phyloP scores from a whole-genome alignment of 2,113 vertebrate genomes.

The Anseranas semipalmata region DNA sequence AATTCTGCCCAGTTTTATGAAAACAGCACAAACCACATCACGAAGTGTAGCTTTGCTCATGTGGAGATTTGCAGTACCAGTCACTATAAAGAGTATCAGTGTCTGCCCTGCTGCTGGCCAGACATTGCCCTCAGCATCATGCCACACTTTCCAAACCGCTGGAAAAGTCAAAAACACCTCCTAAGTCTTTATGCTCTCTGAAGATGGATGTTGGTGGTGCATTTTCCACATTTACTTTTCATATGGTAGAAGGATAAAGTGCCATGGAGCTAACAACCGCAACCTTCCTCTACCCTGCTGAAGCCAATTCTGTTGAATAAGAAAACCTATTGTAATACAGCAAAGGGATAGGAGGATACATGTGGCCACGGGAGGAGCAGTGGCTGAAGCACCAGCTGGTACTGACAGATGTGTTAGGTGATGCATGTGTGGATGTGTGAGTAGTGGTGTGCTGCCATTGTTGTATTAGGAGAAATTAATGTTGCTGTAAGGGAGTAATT shows the following conservation, averaged over 20 bases:
- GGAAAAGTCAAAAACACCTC: neutral
- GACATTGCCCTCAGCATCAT: neutral
- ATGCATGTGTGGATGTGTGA: neutral
- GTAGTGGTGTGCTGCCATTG: neutral
- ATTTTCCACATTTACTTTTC: neutral
- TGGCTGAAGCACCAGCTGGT: neutral
- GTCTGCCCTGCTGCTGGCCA: neutral
- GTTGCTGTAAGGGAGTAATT: neutral
- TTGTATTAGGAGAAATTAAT: neutral
- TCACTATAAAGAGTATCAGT: neutral
- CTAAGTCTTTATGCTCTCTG: neutral
- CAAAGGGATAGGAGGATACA: fast-evolving
- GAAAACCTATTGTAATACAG: neutral
- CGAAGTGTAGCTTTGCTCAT: neutral
- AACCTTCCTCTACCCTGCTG: neutral
- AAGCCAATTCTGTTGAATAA: neutral
- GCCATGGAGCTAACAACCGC: neutral
- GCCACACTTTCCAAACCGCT: neutral
- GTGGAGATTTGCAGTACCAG: neutral
- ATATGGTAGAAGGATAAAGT: neutral
- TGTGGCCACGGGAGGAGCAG: neutral
- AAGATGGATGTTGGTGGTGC: neutral
- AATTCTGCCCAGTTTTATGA: neutral
- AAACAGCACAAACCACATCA: neutral
- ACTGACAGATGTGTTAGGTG: neutral